phyloP scores from a whole-genome alignment of 1,140 invertebrate species.

The Proctacanthus coquilletti region DNA sequence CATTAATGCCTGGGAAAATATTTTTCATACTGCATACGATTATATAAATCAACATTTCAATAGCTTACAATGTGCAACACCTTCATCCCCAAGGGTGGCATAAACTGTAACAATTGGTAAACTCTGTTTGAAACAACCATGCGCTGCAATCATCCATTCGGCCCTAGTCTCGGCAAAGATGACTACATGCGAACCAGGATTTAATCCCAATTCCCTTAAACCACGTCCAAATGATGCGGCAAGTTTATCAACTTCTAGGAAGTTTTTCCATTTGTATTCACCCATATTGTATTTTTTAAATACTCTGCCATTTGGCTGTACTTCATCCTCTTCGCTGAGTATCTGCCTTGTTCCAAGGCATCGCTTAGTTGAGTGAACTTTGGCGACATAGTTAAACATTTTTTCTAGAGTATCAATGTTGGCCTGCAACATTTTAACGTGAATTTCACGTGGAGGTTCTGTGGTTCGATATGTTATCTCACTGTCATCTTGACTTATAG shows the following conservation, averaged over 20 bases:
- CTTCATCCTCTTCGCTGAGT: slow-evolving; percentile 83
- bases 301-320: slow-evolving; percentile 81
- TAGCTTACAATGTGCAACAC: slow-evolving; percentile 65
- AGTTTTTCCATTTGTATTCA: slow-evolving; percentile 84
- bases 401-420: slow-evolving; percentile 77
- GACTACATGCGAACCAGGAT: slow-evolving; percentile 57
- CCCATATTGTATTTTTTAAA: slow-evolving; percentile 97
- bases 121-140: slow-evolving; percentile 86
- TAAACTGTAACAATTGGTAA: slow-evolving; percentile 93
- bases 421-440: slow-evolving; percentile 52
- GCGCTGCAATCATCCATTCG: slow-evolving; percentile 93
- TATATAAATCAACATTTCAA: too few relatives aligned
- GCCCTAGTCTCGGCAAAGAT: slow-evolving; percentile 94
- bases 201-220: slow-evolving; percentile 47
- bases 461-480: slow-evolving; percentile 58
- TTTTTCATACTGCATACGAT: slow-evolving; percentile 1
- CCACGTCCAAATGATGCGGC: slow-evolving; percentile 66
- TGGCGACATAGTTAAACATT: slow-evolving; percentile 62
- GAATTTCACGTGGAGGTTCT: slow-evolving; percentile 45
- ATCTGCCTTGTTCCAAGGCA: slow-evolving; percentile 86
- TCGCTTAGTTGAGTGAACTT: slow-evolving; percentile 50
- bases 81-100: slow-evolving; percentile 91
- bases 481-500: slow-evolving; percentile 20
- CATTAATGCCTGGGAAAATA: slow-evolving; percentile 50
- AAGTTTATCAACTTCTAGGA: slow-evolving; percentile 57